Base-by-base conservation (phyloP, 1,140 invertebrate species). In the Drosophila seguyi region DNA sequence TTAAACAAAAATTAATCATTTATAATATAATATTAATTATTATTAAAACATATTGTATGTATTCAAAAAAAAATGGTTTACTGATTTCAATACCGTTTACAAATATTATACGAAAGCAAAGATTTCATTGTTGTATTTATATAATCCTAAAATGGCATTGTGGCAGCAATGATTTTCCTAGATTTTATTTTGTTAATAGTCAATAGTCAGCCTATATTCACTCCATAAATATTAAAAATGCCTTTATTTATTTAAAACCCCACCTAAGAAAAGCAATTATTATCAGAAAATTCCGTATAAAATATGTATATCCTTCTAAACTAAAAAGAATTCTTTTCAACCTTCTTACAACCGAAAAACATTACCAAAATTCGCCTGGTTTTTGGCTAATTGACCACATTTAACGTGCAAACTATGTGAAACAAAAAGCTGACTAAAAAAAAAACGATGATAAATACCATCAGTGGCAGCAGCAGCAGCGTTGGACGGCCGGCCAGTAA, bases 341-440 rank as follows among this genome's bases (percentile, higher is more conserved):
- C 34, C 52, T 11, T 34, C 50, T 55, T 55, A n/a, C 34, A 25
- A 34, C 14, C 34, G 11, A 55, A 38, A 25, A 25, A 14, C 1
- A 1, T 25, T 22, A 11, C 10, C 14, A 38, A 16, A 16, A 53
- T 6, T 6, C 5, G 1, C 14, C 52, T 6, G 8, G 4, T n/a
- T 25, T 55, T 25, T 38, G 52, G 50, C 75, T 86, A 86, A 86
- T 86, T 86, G 84, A 72, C 61, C n/a, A n/a, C 52, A 55, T 55
- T 55, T 55, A 55, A 55, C 34, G 52, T 47, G 60, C n/a, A 77
- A 81, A 77, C 63, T 83, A 79, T 56, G 58, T 47, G 14, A 71
- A 50, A 42, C 53, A 50, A 68, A 56, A 59, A 67, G 71, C 42
- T 47, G 68, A 47, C 41, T 55, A 39, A 63, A 52, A 71, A 39